Percentiles rank a stretch among this genome's conserved stretches.
phyloP scores from a whole-genome alignment of 2,888 invertebrate genomes.

The Apocheima hispidaria region DNA sequence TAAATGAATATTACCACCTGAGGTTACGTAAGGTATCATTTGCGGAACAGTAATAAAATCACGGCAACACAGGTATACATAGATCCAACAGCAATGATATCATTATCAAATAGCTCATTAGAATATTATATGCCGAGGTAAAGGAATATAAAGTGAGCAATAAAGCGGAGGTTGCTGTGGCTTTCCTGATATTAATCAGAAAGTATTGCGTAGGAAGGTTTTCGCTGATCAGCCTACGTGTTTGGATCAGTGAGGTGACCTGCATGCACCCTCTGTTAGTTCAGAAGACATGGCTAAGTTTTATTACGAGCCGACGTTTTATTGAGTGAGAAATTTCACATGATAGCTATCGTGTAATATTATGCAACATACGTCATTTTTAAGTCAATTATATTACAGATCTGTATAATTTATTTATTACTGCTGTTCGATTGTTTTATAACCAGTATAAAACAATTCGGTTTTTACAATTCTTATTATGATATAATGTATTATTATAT shows the following conservation, averaged over 20 bases:
- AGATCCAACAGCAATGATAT: constrained; percentile 8
- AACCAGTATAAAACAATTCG: too few species aligned
- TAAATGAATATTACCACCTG: neutral
- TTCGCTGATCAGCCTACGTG: constrained; percentile 77
- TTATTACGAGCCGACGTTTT: constrained; percentile 1
- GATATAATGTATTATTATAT: too few species aligned
- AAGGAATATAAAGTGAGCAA: constrained; percentile 43
- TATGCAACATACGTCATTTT: constrained; percentile 3
- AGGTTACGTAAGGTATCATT: too few species aligned
- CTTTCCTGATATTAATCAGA: constrained; percentile 63
- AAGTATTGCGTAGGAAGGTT: constrained; percentile 69
- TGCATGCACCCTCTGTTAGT: constrained; percentile 61
- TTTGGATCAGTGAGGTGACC: constrained; percentile 73
- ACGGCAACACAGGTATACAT: neutral
- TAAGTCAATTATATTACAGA: neutral
- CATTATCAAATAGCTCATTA: constrained; percentile 38
- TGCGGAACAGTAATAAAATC: constrained; percentile 1
- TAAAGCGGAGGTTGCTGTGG: constrained; percentile 31
- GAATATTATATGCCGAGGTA: constrained; percentile 36
- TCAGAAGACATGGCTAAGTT: constrained; percentile 1
- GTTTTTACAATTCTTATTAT: too few species aligned
- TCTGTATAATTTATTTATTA: constrained; percentile 4
- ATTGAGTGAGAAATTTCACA: constrained; percentile 7
- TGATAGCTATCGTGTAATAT: constrained; percentile 10
- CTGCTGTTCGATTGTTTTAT: neutral